These are phyloP conservation scores for Oscheius onirici DNA, from an alignment of 2,888 invertebrate genomes.

Conservation along the genomic window DNA sequence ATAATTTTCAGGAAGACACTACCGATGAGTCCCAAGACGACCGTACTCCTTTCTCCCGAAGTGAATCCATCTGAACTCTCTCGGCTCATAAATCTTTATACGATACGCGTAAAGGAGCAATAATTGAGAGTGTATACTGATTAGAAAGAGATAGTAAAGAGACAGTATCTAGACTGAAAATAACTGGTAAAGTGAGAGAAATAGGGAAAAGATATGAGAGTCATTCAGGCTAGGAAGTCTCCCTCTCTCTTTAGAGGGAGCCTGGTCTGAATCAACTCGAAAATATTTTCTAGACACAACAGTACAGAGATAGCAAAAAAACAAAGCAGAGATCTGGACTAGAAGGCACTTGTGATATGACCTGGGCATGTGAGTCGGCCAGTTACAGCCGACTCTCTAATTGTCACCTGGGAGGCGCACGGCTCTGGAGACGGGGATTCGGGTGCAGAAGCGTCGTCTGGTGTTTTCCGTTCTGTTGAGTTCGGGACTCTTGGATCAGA, in stretches of 20 bases:
- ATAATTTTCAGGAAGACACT: background rate
- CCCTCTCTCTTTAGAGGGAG: background rate
- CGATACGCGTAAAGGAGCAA: background rate
- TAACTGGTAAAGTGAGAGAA: background rate
- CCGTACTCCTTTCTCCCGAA: slow-evolving; percentile 18
- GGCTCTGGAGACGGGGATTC: background rate
- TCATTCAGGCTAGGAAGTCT: slow-evolving; percentile 16
- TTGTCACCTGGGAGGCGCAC: slow-evolving; percentile 41
- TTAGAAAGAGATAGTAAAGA: background rate
- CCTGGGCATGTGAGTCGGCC: slow-evolving; percentile 14
- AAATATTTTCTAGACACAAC: background rate
- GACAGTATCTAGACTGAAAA: background rate
- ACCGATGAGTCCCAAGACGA: slow-evolving; percentile 19
- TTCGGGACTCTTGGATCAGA: slow-evolving; percentile 39
- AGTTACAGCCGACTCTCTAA: slow-evolving; percentile 47
- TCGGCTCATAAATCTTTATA: background rate
- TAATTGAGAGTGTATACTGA: background rate
- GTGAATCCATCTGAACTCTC: slow-evolving; percentile 13
- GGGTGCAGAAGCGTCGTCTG: background rate
- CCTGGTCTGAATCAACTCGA: slow-evolving; percentile 14
- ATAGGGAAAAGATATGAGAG: slow-evolving; percentile 26
- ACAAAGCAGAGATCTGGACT: background rate
- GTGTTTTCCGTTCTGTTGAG: slow-evolving; percentile 23
- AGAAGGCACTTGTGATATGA: slow-evolving; percentile 30
- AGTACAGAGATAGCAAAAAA: background rate